Evolutionary conservation across 2,113 vertebrate species (phyloP).

Genomic region (Protobothrops mucrosquamatus): DNA sequence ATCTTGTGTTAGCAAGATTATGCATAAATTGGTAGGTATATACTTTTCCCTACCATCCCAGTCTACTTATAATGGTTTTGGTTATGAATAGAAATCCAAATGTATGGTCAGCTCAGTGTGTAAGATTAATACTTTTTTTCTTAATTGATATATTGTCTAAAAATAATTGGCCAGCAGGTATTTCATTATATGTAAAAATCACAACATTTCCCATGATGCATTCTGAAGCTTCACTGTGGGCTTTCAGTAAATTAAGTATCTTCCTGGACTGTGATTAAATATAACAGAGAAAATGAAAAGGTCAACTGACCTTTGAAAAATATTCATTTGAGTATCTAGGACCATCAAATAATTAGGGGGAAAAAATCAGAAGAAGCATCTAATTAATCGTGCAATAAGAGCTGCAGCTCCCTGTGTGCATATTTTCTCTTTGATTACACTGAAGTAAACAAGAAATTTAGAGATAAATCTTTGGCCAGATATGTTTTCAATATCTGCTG

Average conservation of each 20-base stretch:
- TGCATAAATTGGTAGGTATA: neutral
- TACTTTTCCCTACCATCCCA: neutral
- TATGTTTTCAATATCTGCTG: constrained; percentile 24
- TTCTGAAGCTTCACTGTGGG: neutral
- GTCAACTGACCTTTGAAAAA: constrained; percentile 12
- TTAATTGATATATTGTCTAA: neutral
- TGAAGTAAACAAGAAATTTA: constrained; percentile 54
- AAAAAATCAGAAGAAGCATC: constrained; percentile 34
- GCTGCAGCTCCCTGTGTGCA: constrained; percentile 25
- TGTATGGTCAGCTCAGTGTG: neutral
- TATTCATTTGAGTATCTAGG: neutral
- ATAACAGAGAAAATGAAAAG: neutral
- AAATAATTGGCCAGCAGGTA: neutral
- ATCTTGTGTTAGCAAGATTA: neutral
- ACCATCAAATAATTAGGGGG: constrained; percentile 44
- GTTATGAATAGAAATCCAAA: neutral
- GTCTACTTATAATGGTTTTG: neutral
- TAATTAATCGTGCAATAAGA: constrained; percentile 45
- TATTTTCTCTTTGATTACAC: constrained; percentile 41
- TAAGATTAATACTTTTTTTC: neutral
- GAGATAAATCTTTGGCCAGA: constrained; percentile 1
- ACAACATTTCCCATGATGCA: neutral
- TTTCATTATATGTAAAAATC: neutral
- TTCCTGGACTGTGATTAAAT: constrained; percentile 10
- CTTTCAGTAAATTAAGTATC: constrained; percentile 1